phyloP scores from a whole-genome alignment of 2,797 vertebrate genomes.

The Acrossocheilus fasciatus region DNA sequence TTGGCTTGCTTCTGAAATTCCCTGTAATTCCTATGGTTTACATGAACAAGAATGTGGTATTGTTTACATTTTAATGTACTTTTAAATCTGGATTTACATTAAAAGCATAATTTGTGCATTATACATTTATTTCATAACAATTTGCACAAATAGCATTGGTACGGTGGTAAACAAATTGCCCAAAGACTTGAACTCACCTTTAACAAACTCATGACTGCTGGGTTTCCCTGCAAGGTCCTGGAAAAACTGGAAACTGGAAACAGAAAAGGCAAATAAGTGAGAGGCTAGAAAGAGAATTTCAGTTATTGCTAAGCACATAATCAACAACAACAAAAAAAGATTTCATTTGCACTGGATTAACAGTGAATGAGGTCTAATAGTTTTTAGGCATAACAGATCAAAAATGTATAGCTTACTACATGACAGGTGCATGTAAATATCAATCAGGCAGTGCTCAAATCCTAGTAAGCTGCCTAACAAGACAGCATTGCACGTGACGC shows the following conservation, averaged over 20 bases:
- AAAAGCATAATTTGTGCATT: background rate
- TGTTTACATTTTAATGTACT: background rate
- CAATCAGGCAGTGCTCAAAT: background rate
- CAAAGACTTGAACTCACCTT: slow-evolving; percentile 80
- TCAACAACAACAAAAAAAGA: background rate
- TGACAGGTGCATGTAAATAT: background rate
- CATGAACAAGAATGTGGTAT: background rate
- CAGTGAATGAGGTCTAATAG: background rate
- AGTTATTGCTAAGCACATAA: background rate
- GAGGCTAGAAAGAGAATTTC: background rate
- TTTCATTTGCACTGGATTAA: background rate
- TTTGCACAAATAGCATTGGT: background rate
- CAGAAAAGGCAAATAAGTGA: slow-evolving; percentile 13
- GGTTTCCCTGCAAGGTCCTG: slow-evolving; percentile 90
- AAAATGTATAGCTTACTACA: background rate
- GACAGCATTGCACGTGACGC: background rate
- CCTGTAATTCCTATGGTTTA: background rate
- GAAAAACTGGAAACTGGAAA: slow-evolving; percentile 90
- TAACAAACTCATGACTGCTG: slow-evolving; percentile 84
- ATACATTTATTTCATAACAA: background rate
- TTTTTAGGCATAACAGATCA: background rate
- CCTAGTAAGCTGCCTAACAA: background rate
- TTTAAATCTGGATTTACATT: background rate
- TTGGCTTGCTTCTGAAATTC: background rate
- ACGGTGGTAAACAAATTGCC: background rate